Conservation (phyloP, 2,113 vertebrate genomes). For the Bufo gargarizans region DNA sequence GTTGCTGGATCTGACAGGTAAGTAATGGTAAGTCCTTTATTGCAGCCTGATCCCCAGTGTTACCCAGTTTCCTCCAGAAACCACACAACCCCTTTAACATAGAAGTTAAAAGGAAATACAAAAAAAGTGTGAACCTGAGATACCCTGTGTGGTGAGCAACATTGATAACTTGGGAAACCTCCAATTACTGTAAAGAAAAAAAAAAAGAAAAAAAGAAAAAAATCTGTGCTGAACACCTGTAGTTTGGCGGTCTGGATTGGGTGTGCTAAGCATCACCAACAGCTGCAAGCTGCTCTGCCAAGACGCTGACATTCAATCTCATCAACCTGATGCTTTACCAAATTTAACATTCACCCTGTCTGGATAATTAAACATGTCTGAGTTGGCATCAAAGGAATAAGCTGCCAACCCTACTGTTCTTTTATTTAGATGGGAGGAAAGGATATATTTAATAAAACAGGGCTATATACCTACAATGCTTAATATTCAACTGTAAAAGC, state of each 20-base stretch:
- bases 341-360: neutral
- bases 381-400: neutral
- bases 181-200: neutral
- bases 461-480: neutral
- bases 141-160: neutral
- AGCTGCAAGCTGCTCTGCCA: neutral
- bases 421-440: neutral
- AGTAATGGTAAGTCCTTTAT: too few species aligned
- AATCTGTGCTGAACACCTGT: neutral
- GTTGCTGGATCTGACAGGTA: too few species aligned
- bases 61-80: too few species aligned
- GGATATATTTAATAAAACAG: neutral
- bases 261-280: neutral
- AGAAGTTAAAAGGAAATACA: too few species aligned
- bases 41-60: too few species aligned
- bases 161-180: neutral
- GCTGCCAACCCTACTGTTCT: neutral
- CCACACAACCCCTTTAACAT: too few species aligned
- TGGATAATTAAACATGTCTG: neutral
- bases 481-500: neutral
- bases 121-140: too few species aligned
- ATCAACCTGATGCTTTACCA: neutral
- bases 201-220: neutral
- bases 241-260: neutral
- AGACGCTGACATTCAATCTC: neutral